Evolutionary conservation across 2,797 vertebrate genomes (phyloP).

Genomic region (Diplodus puntazzo): DNA sequence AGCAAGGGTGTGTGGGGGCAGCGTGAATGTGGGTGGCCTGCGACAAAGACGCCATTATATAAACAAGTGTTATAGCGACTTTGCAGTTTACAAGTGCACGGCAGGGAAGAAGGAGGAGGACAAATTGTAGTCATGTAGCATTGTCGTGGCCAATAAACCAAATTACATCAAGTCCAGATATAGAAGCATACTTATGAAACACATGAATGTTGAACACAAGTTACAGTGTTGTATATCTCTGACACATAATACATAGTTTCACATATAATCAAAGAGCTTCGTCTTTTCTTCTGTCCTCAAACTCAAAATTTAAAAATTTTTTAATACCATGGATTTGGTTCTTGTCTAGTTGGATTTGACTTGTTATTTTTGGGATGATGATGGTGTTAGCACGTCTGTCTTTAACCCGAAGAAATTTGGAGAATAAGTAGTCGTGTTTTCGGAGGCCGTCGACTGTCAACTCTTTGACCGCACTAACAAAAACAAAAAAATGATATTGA

Average conservation of each 20-base stretch:
- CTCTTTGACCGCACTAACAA: not conserved
- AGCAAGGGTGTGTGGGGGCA: slow-evolving; percentile 72
- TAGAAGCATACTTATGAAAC: slow-evolving; percentile 53
- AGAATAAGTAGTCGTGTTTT: too few relatives aligned
- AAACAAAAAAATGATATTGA: not conserved
- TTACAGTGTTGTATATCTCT: not conserved
- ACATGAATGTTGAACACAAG: slow-evolving; percentile 4
- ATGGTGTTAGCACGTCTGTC: not conserved
- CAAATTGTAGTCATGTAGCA: slow-evolving; percentile 36
- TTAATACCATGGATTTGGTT: not conserved
- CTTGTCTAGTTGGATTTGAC: not conserved
- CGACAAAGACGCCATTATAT: slow-evolving; percentile 69
- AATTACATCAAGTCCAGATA: slow-evolving; percentile 57
- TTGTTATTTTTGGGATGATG: not conserved
- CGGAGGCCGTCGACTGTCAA: not conserved
- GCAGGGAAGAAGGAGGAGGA: slow-evolving; percentile 44
- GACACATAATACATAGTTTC: not conserved
- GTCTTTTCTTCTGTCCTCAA: not conserved
- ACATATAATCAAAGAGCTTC: not conserved
- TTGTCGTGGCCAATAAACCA: slow-evolving; percentile 60
- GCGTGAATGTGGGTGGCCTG: slow-evolving; percentile 74
- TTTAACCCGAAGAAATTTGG: not conserved
- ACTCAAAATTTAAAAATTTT: too few relatives aligned
- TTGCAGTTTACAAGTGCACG: slow-evolving; percentile 65
- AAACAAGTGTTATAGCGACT: slow-evolving; percentile 73